Conservation (phyloP, 2,797 vertebrate species). For the Allenopithecus nigroviridis region DNA sequence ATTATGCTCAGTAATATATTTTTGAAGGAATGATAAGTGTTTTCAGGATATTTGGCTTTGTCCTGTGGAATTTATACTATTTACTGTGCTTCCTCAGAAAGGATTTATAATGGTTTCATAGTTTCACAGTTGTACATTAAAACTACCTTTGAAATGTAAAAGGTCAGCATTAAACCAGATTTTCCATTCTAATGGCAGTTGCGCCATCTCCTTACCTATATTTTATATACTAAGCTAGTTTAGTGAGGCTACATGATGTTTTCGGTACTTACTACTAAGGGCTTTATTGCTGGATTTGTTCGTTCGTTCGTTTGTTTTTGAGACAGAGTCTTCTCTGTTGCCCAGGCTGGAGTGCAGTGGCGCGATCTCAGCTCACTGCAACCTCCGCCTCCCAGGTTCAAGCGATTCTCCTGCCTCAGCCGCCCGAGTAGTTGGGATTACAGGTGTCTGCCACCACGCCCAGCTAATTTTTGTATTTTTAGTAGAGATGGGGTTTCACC, state of each 20-base stretch:
- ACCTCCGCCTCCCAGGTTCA: too few species aligned
- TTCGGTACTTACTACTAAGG: not conserved
- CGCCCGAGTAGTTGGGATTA: too few species aligned
- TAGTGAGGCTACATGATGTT: not conserved
- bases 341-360: too few species aligned
- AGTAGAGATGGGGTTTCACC: too few species aligned
- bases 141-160: not conserved
- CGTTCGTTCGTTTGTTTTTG: too few species aligned
- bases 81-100: not conserved
- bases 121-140: not conserved
- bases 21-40: slow-evolving; percentile 8
- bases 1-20: not conserved
- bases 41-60: not conserved
- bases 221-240: not conserved
- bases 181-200: not conserved
- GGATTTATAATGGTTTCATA: not conserved
- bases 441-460: too few species aligned
- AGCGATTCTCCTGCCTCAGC: too few species aligned
- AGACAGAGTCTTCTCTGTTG: too few species aligned
- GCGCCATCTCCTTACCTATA: not conserved
- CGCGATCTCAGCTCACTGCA: too few species aligned
- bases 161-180: not conserved
- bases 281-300: not conserved
- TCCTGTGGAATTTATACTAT: not conserved
- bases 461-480: too few species aligned